phyloP scores from a whole-genome alignment of 1,140 invertebrate species.

The Macrobrachium nipponense region DNA sequence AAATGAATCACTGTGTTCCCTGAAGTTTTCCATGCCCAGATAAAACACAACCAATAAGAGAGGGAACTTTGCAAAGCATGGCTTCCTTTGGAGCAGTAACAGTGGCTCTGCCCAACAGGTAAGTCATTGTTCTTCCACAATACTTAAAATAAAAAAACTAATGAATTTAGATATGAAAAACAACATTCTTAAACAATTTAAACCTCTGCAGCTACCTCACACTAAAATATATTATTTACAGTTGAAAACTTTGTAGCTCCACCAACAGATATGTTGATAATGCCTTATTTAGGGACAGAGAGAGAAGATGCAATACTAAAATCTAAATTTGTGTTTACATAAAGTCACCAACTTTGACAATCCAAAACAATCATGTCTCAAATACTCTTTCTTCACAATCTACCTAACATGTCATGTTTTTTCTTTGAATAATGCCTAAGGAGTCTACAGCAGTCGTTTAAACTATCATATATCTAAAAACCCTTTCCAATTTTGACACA shows the following conservation, averaged over 20 bases:
- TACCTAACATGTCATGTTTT: slow-evolving; percentile 15
- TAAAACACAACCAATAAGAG: no score
- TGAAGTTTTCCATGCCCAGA: no score
- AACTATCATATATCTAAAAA: no score
- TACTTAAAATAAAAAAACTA: no score
- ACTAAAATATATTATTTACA: slow-evolving; percentile 7
- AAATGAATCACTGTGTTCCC: no score
- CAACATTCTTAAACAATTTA: not conserved
- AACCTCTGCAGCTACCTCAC: not conserved
- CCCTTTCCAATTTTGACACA: no score
- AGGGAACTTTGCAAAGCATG: no score
- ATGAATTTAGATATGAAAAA: not conserved
- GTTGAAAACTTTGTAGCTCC: slow-evolving; percentile 30
- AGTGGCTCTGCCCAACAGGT: no score
- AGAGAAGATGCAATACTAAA: slow-evolving; percentile 58
- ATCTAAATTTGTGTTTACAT: slow-evolving; percentile 45
- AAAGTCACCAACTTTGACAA: not conserved
- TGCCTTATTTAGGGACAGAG: slow-evolving; percentile 45
- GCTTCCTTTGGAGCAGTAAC: no score
- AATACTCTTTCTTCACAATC: slow-evolving; percentile 4
- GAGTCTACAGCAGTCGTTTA: not conserved
- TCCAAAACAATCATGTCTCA: slow-evolving; percentile 7
- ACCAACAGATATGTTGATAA: slow-evolving; percentile 53
- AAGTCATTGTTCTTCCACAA: no score
- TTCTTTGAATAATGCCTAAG: slow-evolving; percentile 15